phyloP scores from a whole-genome alignment of 2,888 invertebrate genomes.

The Tipula lateralis region DNA sequence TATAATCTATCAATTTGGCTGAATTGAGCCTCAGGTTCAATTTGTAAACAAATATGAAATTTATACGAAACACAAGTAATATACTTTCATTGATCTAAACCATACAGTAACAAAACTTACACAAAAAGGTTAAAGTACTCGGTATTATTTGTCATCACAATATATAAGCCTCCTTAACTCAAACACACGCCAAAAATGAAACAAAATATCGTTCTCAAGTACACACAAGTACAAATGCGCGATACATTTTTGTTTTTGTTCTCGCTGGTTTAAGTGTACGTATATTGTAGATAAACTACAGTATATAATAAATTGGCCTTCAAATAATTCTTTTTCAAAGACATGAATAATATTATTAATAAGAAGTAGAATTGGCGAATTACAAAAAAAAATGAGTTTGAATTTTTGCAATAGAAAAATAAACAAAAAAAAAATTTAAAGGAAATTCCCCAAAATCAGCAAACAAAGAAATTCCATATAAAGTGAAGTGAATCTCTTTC shows the following conservation, averaged over 20 bases:
- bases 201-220: neutral
- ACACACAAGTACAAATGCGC: neutral
- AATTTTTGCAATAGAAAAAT: conserved; percentile 3
- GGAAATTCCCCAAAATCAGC: conserved; percentile 15
- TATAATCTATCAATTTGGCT: no score
- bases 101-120: no score
- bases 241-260: neutral
- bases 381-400: neutral
- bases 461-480: conserved; percentile 11
- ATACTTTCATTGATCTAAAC: no score
- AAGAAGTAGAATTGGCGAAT: neutral
- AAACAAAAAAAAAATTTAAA: neutral
- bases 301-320: conserved; percentile 4
- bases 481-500: conserved; percentile 19
- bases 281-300: neutral
- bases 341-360: neutral
- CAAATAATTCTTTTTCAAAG: neutral
- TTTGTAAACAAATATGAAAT: no score
- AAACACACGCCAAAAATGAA: neutral
- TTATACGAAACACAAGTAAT: no score
- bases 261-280: neutral
- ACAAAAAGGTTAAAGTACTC: neutral
- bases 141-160: neutral
- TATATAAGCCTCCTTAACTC: neutral
- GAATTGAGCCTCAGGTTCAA: no score